Evolutionary conservation across 2,113 vertebrate genomes (phyloP).

Genomic region (Vidua macroura): DNA sequence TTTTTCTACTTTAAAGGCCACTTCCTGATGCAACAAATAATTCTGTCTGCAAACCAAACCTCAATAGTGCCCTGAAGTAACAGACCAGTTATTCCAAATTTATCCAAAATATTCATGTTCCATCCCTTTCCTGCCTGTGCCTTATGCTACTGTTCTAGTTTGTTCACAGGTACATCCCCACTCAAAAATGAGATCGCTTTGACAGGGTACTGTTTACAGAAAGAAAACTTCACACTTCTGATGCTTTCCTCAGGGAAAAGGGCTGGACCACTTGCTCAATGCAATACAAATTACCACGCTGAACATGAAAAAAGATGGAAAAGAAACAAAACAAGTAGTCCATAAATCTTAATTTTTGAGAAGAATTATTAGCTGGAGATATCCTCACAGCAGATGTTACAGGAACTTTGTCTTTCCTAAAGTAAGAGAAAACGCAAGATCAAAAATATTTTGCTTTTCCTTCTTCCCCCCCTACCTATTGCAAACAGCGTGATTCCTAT

Average conservation of each 20-base stretch:
- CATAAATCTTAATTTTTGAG: not conserved
- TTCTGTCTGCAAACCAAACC: not conserved
- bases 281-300: not conserved
- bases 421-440: not conserved
- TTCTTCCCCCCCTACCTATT: not conserved
- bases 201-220: not conserved
- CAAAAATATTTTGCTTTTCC: not conserved
- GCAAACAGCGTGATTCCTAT: not conserved
- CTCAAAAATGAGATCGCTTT: not conserved
- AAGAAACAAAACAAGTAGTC: not conserved
- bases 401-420: not conserved
- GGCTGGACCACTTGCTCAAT: not conserved
- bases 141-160: not conserved
- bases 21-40: not conserved
- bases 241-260: not conserved
- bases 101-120: not conserved
- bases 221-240: not conserved
- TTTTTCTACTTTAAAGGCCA: not conserved
- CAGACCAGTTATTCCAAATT: not conserved
- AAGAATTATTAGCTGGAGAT: not conserved
- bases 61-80: not conserved
- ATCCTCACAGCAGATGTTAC: not conserved
- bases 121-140: not conserved
- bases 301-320: not conserved
- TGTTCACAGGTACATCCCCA: not conserved